Evolutionary conservation across 2,113 vertebrate genomes (phyloP).

Genomic region (Oceanites oceanicus): DNA sequence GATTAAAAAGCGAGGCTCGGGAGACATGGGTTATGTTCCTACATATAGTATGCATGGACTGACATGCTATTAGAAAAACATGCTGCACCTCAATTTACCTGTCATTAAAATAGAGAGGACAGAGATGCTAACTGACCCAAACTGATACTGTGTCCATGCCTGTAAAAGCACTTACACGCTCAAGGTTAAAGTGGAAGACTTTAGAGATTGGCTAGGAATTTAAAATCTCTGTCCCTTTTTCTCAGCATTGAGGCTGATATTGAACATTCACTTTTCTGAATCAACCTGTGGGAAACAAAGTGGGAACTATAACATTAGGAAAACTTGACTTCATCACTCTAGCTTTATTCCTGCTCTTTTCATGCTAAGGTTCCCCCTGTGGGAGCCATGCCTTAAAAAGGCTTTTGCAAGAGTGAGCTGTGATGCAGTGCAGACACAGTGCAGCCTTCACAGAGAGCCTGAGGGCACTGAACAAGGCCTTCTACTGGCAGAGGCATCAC

Average conservation of each 20-base stretch:
- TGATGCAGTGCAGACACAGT: not conserved
- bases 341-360: not conserved
- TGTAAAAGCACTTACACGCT: not conserved
- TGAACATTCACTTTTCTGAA: not conserved
- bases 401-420: not conserved
- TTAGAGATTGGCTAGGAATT: not conserved
- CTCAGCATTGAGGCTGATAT: not conserved
- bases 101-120: not conserved
- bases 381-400: not conserved
- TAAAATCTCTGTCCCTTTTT: not conserved
- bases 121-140: constrained; percentile 35
- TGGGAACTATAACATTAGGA: not conserved
- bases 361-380: not conserved
- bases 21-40: not conserved
- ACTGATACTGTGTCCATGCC: not conserved
- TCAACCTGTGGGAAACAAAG: not conserved
- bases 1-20: not conserved
- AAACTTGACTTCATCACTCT: not conserved
- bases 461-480: not conserved
- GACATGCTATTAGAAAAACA: not conserved
- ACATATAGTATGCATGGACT: not conserved
- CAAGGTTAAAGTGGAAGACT: constrained; percentile 9
- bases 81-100: not conserved
- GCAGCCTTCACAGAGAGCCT: not conserved
- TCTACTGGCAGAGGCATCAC: not conserved